Percentiles rank a stretch among this genome's conserved stretches.
Conservation (phyloP, 2,888 invertebrate species). For the Dimorphilus gyrociliatus region DNA sequence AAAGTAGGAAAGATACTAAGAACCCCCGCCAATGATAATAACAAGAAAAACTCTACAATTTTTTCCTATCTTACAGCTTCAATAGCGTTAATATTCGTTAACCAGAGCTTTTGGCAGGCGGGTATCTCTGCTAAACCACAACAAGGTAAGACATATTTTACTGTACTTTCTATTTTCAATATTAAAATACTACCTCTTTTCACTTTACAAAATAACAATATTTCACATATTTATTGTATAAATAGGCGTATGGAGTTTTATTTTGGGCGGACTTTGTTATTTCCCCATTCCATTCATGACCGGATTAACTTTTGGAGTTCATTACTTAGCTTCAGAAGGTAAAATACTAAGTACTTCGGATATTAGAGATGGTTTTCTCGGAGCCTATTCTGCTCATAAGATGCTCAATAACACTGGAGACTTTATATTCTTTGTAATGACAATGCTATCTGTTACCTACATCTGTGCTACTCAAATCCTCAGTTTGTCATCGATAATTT, state of each 20-base stretch:
- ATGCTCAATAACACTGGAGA: conserved; percentile 9
- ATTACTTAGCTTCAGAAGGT: conserved; percentile 8
- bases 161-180: too few relatives aligned
- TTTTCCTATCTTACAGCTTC: too few relatives aligned
- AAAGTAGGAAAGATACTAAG: too few relatives aligned
- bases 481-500: conserved; percentile 10
- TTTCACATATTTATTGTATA: too few relatives aligned
- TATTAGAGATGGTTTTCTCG: conserved; percentile 10
- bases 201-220: too few relatives aligned
- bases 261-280: conserved; percentile 10
- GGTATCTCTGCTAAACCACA: conserved; percentile 9
- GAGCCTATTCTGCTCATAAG: conserved; percentile 7
- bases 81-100: conserved; percentile 10
- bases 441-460: conserved; percentile 7
- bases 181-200: too few relatives aligned
- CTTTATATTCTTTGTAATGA: conserved; percentile 10
- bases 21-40: too few relatives aligned
- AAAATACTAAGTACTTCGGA: background rate
- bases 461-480: conserved; percentile 10
- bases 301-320: conserved; percentile 9
- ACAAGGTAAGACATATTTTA: too few relatives aligned
- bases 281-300: conserved; percentile 10
- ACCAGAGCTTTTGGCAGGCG: conserved; percentile 13
- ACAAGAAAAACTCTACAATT: too few relatives aligned
- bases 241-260: conserved; percentile 12